Conservation (phyloP, 2,113 vertebrate species). For the Gavia stellata region DNA sequence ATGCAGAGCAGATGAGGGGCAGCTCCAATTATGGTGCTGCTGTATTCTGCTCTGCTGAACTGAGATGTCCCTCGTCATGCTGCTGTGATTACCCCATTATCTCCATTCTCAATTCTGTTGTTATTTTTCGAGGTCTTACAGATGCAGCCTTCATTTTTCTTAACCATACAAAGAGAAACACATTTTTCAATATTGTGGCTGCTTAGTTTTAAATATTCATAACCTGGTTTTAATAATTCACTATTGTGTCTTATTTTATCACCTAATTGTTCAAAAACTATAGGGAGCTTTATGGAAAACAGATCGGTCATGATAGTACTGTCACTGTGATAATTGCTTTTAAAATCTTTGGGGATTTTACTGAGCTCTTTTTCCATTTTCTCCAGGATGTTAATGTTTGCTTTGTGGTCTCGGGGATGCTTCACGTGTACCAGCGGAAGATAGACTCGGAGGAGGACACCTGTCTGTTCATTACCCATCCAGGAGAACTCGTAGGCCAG, state of each 20-base stretch:
- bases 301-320: not conserved
- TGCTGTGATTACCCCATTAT: not conserved
- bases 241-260: conserved; percentile 18
- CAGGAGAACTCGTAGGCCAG: conserved; percentile 91
- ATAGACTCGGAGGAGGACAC: conserved; percentile 88
- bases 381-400: conserved; percentile 85
- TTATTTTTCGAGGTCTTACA: not conserved
- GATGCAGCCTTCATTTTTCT: not conserved
- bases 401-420: conserved; percentile 88
- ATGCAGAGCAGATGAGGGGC: not conserved
- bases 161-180: not conserved
- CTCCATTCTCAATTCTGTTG: not conserved
- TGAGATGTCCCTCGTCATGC: not conserved
- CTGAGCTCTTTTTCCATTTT: not conserved
- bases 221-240: conserved; percentile 49
- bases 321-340: not conserved
- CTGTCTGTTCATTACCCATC: conserved; percentile 88
- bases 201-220: conserved; percentile 41
- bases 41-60: not conserved
- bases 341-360: not conserved
- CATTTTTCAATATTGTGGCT: not conserved
- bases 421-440: conserved; percentile 90
- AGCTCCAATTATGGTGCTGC: not conserved
- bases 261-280: not conserved
- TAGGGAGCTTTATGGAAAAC: not conserved